Evolutionary conservation across 2,113 vertebrate species (phyloP), one percentile per base, ranked within the genome.

Genomic region (Pycnonotus jocosus): DNA sequence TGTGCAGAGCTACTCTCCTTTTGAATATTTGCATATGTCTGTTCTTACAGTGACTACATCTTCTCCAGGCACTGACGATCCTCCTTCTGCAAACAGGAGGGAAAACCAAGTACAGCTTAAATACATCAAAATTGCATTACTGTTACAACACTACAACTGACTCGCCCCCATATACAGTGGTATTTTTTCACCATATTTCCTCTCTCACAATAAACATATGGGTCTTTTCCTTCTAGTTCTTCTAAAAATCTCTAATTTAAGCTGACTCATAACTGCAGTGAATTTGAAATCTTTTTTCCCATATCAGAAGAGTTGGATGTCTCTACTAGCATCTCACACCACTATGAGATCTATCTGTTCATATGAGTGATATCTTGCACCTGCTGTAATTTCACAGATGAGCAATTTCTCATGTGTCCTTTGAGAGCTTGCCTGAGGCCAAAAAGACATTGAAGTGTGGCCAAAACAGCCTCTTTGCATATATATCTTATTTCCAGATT

Each of bases 301-400:
- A 42, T 35, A 72, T 88, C 66, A 77, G 40, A 73, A 73, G 27
- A 73, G n/a, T 3, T 56, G 9, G 53, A 87, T 79, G 15, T 37
- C 70, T 91, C 62, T 81, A 44, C 77, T 28, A 85, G 50, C 12
- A 54, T 69, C 56, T 71, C 61, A 81, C 81, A 76, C 10, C 45
- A 81, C 73, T 54, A 47, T 44, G 45, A 95, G 88, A 92, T 74
- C 57, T 61, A 5, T 48, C 21, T 69, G 48, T 84, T 91, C 65
- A 71, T 51, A 28, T 48, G 53, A 71, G 53, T 0, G 2, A 48
- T 64, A 88, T 71, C 56, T 76, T 94, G 88, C 95, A 96, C 94
- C 92, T 95, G 88, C 86, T 68, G 82, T 78, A 81, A 84, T 94
- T 92, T 93, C 77, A 91, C 66, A 86, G 83, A 81, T 92, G 61